Conservation (phyloP, 1,140 invertebrate genomes). For the Zaprionus tsacasi region DNA sequence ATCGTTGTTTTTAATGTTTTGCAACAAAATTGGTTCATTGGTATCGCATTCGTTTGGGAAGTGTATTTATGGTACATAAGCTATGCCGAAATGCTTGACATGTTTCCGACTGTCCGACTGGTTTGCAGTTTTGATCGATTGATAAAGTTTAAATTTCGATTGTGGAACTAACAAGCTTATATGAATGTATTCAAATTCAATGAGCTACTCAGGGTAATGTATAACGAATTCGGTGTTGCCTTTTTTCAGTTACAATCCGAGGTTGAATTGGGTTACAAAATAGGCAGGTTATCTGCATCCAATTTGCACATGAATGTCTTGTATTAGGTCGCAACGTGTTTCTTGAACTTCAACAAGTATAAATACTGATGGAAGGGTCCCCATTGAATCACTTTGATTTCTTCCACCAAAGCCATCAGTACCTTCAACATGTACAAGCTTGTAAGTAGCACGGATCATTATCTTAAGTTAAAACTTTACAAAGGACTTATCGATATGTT, state of each 20-base stretch:
- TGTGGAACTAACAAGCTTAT: not conserved
- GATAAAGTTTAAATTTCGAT: not conserved
- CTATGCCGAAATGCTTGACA: not conserved
- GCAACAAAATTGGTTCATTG: conserved; percentile 20
- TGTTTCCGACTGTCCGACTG: not conserved
- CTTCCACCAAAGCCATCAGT: conserved; percentile 31
- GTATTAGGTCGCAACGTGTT: conserved; percentile 5
- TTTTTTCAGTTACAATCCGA: not conserved
- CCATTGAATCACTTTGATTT: conserved; percentile 46
- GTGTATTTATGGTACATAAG: not conserved
- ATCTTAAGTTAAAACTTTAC: not conserved
- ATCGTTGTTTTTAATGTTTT: conserved; percentile 34
- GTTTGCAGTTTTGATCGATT: not conserved
- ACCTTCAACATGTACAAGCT: conserved; percentile 67
- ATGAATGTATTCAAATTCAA: not conserved
- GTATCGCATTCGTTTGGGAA: not conserved
- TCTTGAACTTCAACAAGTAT: conserved; percentile 38
- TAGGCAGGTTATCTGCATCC: conserved; percentile 25
- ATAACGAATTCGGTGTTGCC: not conserved
- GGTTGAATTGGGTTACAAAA: conserved; percentile 16
- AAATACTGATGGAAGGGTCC: conserved; percentile 48
- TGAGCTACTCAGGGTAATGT: not conserved
- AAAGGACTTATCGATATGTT: conserved; percentile 4
- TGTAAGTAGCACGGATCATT: conserved; percentile 45
- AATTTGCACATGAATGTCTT: conserved; percentile 38